Percentiles rank a stretch among this genome's conserved stretches.
Evolutionary conservation across 2,797 vertebrate species (phyloP).

Genomic region (Microctenopoma steveboyesi): DNA sequence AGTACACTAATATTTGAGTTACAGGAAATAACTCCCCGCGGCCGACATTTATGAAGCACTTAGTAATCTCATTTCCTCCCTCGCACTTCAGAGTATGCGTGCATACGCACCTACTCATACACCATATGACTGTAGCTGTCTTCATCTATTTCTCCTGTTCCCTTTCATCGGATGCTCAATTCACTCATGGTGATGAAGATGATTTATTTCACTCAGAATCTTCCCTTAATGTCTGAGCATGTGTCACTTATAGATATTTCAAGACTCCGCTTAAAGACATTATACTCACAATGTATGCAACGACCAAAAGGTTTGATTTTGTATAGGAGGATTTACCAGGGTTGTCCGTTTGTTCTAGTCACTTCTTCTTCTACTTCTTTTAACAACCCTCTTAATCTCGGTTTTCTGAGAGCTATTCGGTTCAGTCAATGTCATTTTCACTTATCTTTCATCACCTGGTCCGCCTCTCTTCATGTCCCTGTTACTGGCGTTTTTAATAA

Average conservation of each 20-base stretch:
- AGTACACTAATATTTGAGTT: constrained; percentile 16
- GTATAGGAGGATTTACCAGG: constrained; percentile 9
- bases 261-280: constrained; percentile 10
- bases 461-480: constrained; percentile 7
- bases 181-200: constrained; percentile 7
- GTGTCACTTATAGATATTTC: constrained; percentile 17
- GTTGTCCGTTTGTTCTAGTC: constrained; percentile 35
- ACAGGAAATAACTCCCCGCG: constrained; percentile 4
- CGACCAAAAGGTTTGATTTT: constrained; percentile 4
- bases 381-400: constrained; percentile 21
- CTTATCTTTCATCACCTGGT: constrained; percentile 31
- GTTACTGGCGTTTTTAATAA: not conserved
- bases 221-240: constrained; percentile 27
- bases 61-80: constrained; percentile 36
- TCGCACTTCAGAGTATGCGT: constrained; percentile 10
- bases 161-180: constrained; percentile 9
- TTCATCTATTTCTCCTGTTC: constrained; percentile 4
- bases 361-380: constrained; percentile 27
- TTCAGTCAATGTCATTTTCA: constrained; percentile 47
- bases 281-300: not conserved
- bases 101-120: constrained; percentile 10
- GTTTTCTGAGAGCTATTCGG: constrained; percentile 13
- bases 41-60: constrained; percentile 30
- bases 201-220: constrained; percentile 9
- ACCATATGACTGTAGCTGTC: constrained; percentile 13